A percentile compares a stretch with the other conserved stretches of the same genome.
Evolutionary conservation across 2,888 invertebrate genomes (phyloP).

Genomic region (Drosophila algonquin): DNA sequence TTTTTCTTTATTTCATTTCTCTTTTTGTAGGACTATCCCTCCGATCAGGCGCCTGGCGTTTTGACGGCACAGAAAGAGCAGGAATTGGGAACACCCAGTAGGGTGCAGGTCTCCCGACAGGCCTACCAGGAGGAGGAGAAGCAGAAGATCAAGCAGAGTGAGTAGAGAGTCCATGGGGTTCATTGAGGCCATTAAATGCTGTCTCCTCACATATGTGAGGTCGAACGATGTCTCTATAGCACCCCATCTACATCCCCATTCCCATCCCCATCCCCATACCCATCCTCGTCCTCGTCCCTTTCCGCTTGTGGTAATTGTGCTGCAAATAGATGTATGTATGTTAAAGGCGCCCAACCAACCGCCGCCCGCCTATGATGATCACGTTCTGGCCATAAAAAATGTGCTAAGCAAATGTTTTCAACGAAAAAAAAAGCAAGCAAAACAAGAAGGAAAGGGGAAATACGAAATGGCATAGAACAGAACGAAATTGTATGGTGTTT

Average conservation of each 20-base stretch:
- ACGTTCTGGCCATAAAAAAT: conserved; percentile 74
- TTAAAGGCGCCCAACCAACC: not conserved
- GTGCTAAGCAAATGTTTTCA: conserved; percentile 61
- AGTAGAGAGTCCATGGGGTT: conserved; percentile 36
- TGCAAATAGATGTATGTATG: conserved; percentile 44
- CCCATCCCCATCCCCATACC: not conserved
- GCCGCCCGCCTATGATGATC: conserved; percentile 54
- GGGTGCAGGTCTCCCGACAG: conserved; percentile 56
- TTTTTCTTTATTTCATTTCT: not conserved
- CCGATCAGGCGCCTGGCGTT: conserved; percentile 71
- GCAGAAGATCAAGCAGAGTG: conserved; percentile 44
- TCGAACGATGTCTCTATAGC: conserved; percentile 3
- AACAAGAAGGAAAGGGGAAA: conserved; percentile 28
- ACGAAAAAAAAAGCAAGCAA: not conserved
- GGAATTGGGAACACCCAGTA: conserved; percentile 73
- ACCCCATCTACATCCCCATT: not conserved
- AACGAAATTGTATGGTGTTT: conserved; percentile 29
- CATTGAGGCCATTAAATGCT: conserved; percentile 56
- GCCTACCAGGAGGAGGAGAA: conserved; percentile 18
- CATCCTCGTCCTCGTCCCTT: not conserved
- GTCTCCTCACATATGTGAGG: not conserved
- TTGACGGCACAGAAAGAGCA: conserved; percentile 77
- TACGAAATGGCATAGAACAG: conserved; percentile 14
- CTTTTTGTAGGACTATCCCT: conserved; percentile 64
- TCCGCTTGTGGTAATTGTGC: conserved; percentile 32